Evolutionary conservation across 2,888 invertebrate species (phyloP), one percentile per base, ranked within the genome.

Genomic region (Pterostichus niger): DNA sequence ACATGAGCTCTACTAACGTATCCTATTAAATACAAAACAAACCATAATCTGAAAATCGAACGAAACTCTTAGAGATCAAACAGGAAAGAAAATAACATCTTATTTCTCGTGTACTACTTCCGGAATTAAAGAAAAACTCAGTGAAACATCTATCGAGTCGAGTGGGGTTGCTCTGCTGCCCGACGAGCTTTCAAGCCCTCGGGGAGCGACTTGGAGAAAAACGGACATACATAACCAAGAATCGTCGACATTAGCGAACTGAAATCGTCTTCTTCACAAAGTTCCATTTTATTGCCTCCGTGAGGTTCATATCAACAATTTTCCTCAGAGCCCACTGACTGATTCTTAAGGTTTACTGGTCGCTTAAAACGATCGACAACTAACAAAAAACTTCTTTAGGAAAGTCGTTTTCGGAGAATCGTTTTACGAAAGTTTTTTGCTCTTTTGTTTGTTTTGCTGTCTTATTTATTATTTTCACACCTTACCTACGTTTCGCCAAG

Each of bases 121-220:
- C 56, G 76, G 76, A 77, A 77, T 77, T 77, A 77, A 77, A 77
- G 9, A 35, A 77, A 77, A 77, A 77, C 76, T 77, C 15, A n/a
- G 35, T 13, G 17, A 56, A 77, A 71, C 44, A 46, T 71, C 49
- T 71, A 15, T 46, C 71, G 71, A 9, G 46, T 71, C 71, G 71
- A 71, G 33, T 61, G 17, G 54, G 13, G 1, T 24, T 24, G 11
- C 49, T 11, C 31, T 2, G 61, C 24, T 33, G 33, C 24, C 24
- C 1, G 24, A 24, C 24, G 33, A 33, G 35, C 35, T 54, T 54
- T n/a, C 54, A 4, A 31, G 0, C 10, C 61, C 11, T n/a, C 3
- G 17, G 61, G 61, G 61, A 61, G 13, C n/a, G 15, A 15, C 54
- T 54, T 54, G n/a, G 54, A 33, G 33, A 33, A 61, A 10, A 31